phyloP scores from a whole-genome alignment of 2,797 vertebrate genomes.

The Poeciliopsis turneri region DNA sequence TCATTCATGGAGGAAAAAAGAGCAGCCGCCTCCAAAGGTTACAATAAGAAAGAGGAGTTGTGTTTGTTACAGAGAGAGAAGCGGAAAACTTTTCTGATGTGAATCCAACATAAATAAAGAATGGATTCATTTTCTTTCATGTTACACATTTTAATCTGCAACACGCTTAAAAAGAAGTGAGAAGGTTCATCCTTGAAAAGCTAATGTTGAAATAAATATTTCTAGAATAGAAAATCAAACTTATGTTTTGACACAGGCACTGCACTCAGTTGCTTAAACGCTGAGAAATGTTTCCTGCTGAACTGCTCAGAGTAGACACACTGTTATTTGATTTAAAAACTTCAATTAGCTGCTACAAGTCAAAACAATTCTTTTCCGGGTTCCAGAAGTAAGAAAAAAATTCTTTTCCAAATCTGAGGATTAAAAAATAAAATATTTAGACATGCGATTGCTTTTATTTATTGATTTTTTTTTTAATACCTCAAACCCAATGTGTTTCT shows the following conservation, averaged over 20 bases:
- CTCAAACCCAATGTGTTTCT: not conserved
- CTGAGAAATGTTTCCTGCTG: not conserved
- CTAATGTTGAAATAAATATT: conserved; percentile 50
- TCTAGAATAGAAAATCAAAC: conserved; percentile 28
- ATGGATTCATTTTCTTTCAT: not conserved
- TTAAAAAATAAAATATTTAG: not conserved
- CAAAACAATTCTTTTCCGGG: too few species aligned
- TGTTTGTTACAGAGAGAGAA: not conserved
- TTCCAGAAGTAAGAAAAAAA: too few species aligned
- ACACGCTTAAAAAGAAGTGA: conserved; percentile 25
- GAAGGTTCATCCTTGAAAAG: conserved; percentile 37
- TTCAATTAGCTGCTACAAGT: too few species aligned
- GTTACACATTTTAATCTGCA: conserved; percentile 14
- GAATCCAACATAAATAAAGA: not conserved
- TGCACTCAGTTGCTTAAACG: conserved; percentile 18
- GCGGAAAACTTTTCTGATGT: not conserved
- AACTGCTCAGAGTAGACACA: too few species aligned
- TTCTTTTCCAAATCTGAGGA: not conserved
- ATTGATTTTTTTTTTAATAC: not conserved
- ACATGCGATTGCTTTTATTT: not conserved
- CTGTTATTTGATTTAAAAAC: too few species aligned
- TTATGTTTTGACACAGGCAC: conserved; percentile 45
- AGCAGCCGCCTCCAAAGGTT: conserved; percentile 47
- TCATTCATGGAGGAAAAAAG: conserved; percentile 44
- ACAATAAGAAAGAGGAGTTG: conserved; percentile 30